Conservation (phyloP, 1,140 invertebrate genomes). For the Homarus americanus region DNA sequence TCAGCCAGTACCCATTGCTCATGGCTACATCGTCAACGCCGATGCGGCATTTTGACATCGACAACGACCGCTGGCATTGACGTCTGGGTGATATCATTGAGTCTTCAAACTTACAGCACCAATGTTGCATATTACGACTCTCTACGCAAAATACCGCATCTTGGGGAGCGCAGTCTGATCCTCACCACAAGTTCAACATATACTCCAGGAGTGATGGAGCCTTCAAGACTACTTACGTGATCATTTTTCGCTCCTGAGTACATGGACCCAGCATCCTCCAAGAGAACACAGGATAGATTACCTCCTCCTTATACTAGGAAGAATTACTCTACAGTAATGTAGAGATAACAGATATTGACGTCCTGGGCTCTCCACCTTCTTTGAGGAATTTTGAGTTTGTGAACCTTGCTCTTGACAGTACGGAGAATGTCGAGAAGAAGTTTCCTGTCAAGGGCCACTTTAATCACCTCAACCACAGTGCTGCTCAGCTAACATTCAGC, state of each 20-base stretch:
- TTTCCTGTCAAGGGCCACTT: neutral
- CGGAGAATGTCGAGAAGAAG: conserved; percentile 69
- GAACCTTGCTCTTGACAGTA: conserved; percentile 78
- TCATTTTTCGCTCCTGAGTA: conserved; percentile 76
- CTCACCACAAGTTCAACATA: conserved; percentile 75
- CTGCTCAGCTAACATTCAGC: conserved; percentile 82
- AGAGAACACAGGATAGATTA: conserved; percentile 81
- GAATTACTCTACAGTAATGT: conserved; percentile 69
- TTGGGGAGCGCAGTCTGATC: conserved; percentile 74
- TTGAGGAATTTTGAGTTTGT: conserved; percentile 81
- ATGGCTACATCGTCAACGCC: conserved; percentile 81
- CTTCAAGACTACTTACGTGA: conserved; percentile 75
- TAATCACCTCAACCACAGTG: conserved; percentile 83
- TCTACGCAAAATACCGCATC: conserved; percentile 75
- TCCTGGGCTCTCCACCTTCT: conserved; percentile 80
- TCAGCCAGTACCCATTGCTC: conserved; percentile 83
- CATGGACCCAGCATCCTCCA: conserved; percentile 76
- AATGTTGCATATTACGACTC: conserved; percentile 74
- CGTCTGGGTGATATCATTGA: conserved; percentile 75
- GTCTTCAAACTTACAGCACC: conserved; percentile 62
- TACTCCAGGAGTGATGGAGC: conserved; percentile 72
- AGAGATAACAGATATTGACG: conserved; percentile 45
- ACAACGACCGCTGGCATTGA: conserved; percentile 75
- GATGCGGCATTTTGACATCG: conserved; percentile 42
- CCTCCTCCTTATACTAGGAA: conserved; percentile 82